phyloP scores from a whole-genome alignment of 2,888 invertebrate species.

The Acholoe squamosa region DNA sequence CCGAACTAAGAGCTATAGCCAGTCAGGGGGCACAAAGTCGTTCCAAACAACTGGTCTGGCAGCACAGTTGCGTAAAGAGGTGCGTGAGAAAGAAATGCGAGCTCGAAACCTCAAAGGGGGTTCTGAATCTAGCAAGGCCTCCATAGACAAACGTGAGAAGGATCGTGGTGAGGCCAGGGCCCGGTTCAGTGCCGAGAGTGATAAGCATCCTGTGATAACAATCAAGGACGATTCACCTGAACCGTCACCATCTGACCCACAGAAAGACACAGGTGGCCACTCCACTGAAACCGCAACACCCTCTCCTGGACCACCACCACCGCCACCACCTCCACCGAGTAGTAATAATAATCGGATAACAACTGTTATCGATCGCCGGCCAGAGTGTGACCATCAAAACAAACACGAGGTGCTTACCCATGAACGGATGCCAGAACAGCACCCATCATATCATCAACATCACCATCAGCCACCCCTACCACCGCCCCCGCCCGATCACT shows the following conservation, averaged over 20 bases:
- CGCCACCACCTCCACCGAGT: neutral
- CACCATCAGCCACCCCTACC: neutral
- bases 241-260: neutral
- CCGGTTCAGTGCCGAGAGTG: slow-evolving; percentile 51
- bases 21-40: neutral
- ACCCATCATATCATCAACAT: neutral
- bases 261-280: neutral
- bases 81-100: slow-evolving; percentile 37
- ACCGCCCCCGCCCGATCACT: neutral
- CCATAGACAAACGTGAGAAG: neutral
- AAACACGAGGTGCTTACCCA: slow-evolving; percentile 24
- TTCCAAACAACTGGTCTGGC: slow-evolving; percentile 24
- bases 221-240: slow-evolving; percentile 54
- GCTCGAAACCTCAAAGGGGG: neutral
- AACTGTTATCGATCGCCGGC: neutral
- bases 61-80: slow-evolving; percentile 39
- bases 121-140: neutral
- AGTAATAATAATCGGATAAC: neutral
- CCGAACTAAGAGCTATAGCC: slow-evolving; percentile 34
- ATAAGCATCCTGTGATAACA: slow-evolving; percentile 60
- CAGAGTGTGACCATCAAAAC: neutral
- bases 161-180: neutral
- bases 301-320: neutral
- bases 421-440: slow-evolving; percentile 10
- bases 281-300: neutral